Evolutionary conservation across 1,140 invertebrate species (phyloP), one percentile per base, ranked within the genome.

Genomic region (Zelostemma sp.): DNA sequence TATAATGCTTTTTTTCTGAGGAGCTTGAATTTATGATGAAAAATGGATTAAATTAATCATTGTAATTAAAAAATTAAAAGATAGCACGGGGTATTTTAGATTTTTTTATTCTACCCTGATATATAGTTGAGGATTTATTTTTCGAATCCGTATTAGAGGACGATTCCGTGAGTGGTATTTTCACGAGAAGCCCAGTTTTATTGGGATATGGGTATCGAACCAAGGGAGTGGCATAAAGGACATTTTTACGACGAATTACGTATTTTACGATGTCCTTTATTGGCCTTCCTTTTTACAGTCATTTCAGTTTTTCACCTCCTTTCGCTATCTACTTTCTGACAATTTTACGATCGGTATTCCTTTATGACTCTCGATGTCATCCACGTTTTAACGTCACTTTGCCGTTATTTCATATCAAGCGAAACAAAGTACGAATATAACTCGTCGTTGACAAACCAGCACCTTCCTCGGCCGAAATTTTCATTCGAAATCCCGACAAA

Each of bases 211-310:
- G 47, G 45, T 72, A 69, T 74, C 57, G 53, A 51, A 38, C 48
- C 55, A 45, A 46, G 48, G 45, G 47, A 61, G 33, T 46, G 50
- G 62, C 59, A 73, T 77, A 77, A 78, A 69, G 70, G 45, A 71
- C 73, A 62, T 59, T 82, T 78, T 82, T 80, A 80, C 76, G 77
- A 78, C 63, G 76, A 80, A 83, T 80, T 78, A 78, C 76, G 74
- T 51, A 72, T 66, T 83, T 83, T 82, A 83, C 68, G 78, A 77
- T 74, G 65, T 72, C 70, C 68, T 68, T 48, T 57, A 50, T 41
- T 17, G 47, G 31, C 68, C 59, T 41, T 53, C 31, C 51, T 66
- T 33, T 65, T 41, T 58, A 28, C 49, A 47, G 31, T 35, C 14
- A 28, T 33, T 53, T 48, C 62, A 48, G 19, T 59, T 59, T 61